Conservation (phyloP, 2,888 invertebrate species). For the Dendrolimus pini region DNA sequence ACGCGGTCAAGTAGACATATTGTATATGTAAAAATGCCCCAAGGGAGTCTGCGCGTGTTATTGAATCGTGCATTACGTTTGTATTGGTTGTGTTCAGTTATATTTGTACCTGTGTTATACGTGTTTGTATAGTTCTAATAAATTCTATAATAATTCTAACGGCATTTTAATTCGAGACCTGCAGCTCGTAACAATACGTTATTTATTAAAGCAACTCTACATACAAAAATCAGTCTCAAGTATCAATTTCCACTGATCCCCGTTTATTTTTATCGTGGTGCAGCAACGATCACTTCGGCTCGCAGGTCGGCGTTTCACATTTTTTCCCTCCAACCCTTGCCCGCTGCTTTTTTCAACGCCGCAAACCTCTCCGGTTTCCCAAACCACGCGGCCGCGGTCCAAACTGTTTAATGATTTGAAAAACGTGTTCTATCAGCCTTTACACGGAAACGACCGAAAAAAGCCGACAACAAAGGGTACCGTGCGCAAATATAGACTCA, state of each 20-base stretch:
- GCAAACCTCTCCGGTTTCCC: conserved; percentile 43
- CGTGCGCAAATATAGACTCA: conserved; percentile 70
- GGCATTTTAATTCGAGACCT: too few relatives aligned
- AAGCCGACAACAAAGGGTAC: conserved; percentile 72
- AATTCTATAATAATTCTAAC: too few relatives aligned
- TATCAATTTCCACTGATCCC: conserved; percentile 26
- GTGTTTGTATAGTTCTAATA: too few relatives aligned
- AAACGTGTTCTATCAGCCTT: conserved; percentile 77
- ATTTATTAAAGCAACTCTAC: too few relatives aligned
- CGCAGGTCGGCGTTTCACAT: conserved; percentile 40
- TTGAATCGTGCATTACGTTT: too few relatives aligned
- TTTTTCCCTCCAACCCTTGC: conserved; percentile 29
- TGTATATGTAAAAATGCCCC: too few relatives aligned
- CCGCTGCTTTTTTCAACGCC: conserved; percentile 38
- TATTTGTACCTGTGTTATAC: too few relatives aligned
- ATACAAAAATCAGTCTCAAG: conserved; percentile 1
- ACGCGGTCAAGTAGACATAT: too few relatives aligned
- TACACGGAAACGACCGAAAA: conserved; percentile 74
- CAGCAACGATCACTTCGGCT: conserved; percentile 52
- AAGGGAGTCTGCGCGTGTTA: too few relatives aligned
- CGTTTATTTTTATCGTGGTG: conserved; percentile 42
- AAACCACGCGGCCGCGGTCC: conserved; percentile 58
- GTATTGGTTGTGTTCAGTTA: too few relatives aligned
- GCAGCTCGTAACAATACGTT: too few relatives aligned
- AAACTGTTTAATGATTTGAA: conserved; percentile 77